Conservation (phyloP, 2,113 vertebrate species). For the Atrichornis clamosus region DNA sequence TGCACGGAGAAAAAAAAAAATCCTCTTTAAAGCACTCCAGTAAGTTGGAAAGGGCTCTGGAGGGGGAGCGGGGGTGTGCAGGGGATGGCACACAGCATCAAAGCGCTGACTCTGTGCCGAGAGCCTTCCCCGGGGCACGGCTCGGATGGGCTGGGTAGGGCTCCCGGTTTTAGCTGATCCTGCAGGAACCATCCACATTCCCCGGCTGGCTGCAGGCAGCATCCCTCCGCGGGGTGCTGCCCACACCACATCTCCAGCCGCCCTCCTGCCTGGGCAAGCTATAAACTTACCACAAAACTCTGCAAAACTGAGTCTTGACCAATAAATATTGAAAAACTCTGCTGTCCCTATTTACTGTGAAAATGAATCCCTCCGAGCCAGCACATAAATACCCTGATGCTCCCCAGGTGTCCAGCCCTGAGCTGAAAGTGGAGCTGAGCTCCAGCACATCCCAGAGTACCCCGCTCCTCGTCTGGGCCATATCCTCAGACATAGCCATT, state of each 20-base stretch:
- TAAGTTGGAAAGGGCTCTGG: neutral
- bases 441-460: neutral
- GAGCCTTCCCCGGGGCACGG: neutral
- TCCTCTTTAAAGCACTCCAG: neutral
- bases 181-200: neutral
- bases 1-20: neutral
- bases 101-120: neutral
- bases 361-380: neutral
- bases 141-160: neutral
- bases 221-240: neutral
- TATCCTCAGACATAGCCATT: neutral
- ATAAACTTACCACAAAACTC: neutral
- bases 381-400: neutral
- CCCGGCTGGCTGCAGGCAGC: neutral
- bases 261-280: neutral
- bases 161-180: neutral
- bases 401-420: neutral
- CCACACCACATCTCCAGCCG: neutral
- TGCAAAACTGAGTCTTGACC: neutral
- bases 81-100: neutral
- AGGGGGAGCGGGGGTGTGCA: neutral
- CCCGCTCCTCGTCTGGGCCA: neutral
- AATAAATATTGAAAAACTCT: neutral
- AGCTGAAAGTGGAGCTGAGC: neutral
- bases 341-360: neutral